phyloP scores from a whole-genome alignment of 2,797 vertebrate species.

The Borostomias antarcticus region DNA sequence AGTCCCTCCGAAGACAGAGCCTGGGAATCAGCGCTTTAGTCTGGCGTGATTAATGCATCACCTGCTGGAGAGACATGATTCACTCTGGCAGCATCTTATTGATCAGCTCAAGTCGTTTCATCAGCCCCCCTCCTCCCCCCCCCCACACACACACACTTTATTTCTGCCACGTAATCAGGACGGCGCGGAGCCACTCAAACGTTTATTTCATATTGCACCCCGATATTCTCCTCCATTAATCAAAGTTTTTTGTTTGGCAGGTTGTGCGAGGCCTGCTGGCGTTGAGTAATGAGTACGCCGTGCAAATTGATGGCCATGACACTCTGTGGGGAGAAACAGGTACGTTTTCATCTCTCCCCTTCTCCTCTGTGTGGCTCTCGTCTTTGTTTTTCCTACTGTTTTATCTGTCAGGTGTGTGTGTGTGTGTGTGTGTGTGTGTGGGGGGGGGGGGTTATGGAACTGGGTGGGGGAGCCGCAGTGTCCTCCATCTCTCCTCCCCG shows the following conservation, averaged over 20 bases:
- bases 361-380: background rate
- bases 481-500: conserved; percentile 23
- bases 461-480: too few relatives aligned
- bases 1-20: conserved; percentile 17
- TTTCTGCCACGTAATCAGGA: conserved; percentile 16
- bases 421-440: too few relatives aligned
- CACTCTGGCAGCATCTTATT: conserved; percentile 22
- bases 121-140: too few relatives aligned
- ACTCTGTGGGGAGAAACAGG: conserved; percentile 99
- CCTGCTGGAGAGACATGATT: conserved; percentile 29
- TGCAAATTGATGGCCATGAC: conserved; percentile 93
- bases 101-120: conserved; percentile 30
- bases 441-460: too few relatives aligned
- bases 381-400: conserved; percentile 52
- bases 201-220: conserved; percentile 51
- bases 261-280: conserved; percentile 88
- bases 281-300: conserved; percentile 81
- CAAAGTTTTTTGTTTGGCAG: conserved; percentile 75
- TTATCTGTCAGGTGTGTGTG: conserved; percentile 55
- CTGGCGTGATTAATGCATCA: conserved; percentile 51
- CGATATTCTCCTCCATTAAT: conserved; percentile 62
- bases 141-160: background rate
- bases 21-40: conserved; percentile 28
- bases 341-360: conserved; percentile 72
- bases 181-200: conserved; percentile 34